These are phyloP conservation scores for Lordiphosa mommai DNA, from an alignment of 1,140 invertebrate genomes.

Conservation along the genomic window DNA sequence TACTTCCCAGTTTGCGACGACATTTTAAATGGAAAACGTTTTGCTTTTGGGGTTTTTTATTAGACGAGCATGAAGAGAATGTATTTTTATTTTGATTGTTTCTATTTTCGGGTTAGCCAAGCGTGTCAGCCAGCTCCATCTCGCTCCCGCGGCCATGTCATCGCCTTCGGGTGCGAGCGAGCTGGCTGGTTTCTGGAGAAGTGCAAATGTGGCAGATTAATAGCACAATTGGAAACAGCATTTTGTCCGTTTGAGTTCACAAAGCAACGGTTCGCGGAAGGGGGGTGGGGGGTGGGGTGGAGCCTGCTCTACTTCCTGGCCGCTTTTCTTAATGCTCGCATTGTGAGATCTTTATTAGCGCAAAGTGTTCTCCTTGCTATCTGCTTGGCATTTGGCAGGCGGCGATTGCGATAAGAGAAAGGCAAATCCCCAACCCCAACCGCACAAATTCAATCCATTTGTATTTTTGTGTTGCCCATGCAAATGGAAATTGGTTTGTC, in stretches of 20 bases:
- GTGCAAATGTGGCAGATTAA: constrained; percentile 80
- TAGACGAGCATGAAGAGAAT: constrained; percentile 68
- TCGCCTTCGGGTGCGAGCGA: neutral
- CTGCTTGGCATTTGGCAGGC: constrained; percentile 53
- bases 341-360: constrained; percentile 64
- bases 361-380: constrained; percentile 40
- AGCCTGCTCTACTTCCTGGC: constrained; percentile 30
- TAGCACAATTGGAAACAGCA: constrained; percentile 79
- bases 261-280: constrained; percentile 13
- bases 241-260: constrained; percentile 71
- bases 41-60: constrained; percentile 79
- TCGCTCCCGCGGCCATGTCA: neutral
- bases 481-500: constrained; percentile 64
- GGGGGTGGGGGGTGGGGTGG: neutral
- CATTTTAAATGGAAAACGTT: constrained; percentile 80
- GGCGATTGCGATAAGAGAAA: constrained; percentile 55
- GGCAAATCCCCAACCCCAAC: constrained; percentile 1
- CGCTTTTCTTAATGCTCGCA: constrained; percentile 26
- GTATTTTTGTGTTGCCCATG: constrained; percentile 28
- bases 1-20: constrained; percentile 51
- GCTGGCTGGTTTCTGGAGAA: constrained; percentile 35
- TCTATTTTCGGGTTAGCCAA: constrained; percentile 71
- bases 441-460: constrained; percentile 43
- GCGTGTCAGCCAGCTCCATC: constrained; percentile 17
- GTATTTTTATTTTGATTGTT: constrained; percentile 76